Conservation (phyloP, 1,140 invertebrate species). For the Orius insidiosus region DNA sequence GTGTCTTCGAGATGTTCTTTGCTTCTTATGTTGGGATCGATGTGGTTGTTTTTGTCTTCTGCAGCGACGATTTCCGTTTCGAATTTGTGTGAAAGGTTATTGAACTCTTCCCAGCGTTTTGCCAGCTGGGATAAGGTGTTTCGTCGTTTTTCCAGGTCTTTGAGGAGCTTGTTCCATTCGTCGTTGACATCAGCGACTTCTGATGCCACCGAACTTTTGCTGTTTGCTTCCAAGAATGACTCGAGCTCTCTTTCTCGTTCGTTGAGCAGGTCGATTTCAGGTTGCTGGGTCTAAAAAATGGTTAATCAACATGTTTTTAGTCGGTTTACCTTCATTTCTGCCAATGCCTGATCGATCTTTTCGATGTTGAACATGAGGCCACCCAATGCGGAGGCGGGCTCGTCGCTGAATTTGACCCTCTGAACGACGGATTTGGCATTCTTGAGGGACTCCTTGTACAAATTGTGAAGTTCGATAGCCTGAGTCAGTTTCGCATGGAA, state of each 20-base stretch:
- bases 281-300: constrained; percentile 31
- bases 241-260: constrained; percentile 45
- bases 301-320: not conserved
- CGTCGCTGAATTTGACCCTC: constrained; percentile 52
- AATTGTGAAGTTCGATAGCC: constrained; percentile 45
- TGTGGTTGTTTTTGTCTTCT: too few relatives aligned
- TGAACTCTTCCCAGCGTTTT: constrained; percentile 46
- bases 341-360: constrained; percentile 56
- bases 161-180: constrained; percentile 56
- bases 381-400: constrained; percentile 54
- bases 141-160: constrained; percentile 43
- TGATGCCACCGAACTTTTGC: constrained; percentile 38
- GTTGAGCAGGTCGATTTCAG: constrained; percentile 42
- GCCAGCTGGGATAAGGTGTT: constrained; percentile 44
- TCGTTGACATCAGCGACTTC: constrained; percentile 43
- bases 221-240: constrained; percentile 40
- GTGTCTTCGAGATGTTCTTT: too few relatives aligned
- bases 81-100: too few relatives aligned
- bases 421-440: constrained; percentile 54
- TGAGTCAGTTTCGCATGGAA: constrained; percentile 10
- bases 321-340: constrained; percentile 56
- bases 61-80: too few relatives aligned
- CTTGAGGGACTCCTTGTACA: constrained; percentile 56
- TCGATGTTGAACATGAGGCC: constrained; percentile 62
- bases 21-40: too few relatives aligned